Base-by-base conservation (phyloP, 2,113 vertebrate genomes). In the Calyptomena viridis region DNA sequence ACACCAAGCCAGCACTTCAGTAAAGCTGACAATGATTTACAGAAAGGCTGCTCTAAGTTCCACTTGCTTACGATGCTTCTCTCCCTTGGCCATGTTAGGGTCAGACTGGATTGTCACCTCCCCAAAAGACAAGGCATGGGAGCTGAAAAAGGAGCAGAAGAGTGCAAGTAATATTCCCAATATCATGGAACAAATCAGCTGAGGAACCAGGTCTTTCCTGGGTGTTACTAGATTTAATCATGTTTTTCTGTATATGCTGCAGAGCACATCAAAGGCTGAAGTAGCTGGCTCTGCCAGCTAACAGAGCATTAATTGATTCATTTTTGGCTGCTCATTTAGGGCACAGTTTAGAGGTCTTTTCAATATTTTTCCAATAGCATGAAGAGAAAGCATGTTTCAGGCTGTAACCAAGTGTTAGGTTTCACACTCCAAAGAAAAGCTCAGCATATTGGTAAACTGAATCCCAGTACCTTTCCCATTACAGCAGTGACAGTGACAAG, bases 41-140 rank as follows among this genome's bases (percentile, higher is more conserved):
- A 53, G 33, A 67, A 86, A 69, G 6, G 7, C 6, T 85, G 37
- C 23, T 12, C 55, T 53, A 56, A 69, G 15, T 56, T 79, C 24
- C 46, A 30, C 20, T 73, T 1, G 0, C 13, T 58, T 68, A n/a
- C 2, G 1, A 2, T 79, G n/a, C 31, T 84, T 91, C 56, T 67
- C 24, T 79, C 37, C 24, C 7, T 60, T 60, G 39, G 9, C 22
- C 2, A 3, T 10, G 2, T 66, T 76, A 75, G n/a, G 28, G 28
- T 47, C 40, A 62, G 27, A 33, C 28, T 31, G 18, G n/a, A 62
- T 33, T 39, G 5, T 28, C 53, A 30, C 14, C 7, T 74, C 8
- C 59, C 35, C 35, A 71, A 14, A 11, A 63, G 5, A 9, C 49
- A 91, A 78, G 11, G 15, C 11, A 27, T 4, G 33, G 18, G 23